These are phyloP conservation scores for Malacosoma neustria DNA, from an alignment of 2,888 invertebrate species.

Conservation along the genomic window DNA sequence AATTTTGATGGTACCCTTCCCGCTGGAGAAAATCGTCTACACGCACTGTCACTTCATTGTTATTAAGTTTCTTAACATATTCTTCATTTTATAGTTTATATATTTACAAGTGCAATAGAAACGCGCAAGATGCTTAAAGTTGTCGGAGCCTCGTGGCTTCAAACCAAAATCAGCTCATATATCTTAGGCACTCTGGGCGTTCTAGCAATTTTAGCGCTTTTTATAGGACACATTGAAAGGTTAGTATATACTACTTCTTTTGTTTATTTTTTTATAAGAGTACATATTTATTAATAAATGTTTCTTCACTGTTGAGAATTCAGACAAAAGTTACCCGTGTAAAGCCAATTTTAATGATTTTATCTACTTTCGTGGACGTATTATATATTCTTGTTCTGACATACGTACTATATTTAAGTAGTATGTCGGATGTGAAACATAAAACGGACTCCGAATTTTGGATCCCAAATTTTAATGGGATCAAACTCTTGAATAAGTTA, in stretches of 20 bases:
- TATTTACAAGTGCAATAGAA: constrained; percentile 13
- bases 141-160: constrained; percentile 85
- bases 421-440: too few species aligned
- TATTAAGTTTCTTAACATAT: constrained; percentile 70
- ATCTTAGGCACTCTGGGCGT: constrained; percentile 80
- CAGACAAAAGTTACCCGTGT: too few species aligned
- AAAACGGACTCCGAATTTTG: too few species aligned
- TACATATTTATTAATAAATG: too few species aligned
- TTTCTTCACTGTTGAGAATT: too few species aligned
- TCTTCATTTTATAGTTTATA: constrained; percentile 62
- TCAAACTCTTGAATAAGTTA: too few species aligned
- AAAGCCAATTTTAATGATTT: too few species aligned
- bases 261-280: too few species aligned
- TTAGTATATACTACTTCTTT: constrained; percentile 29
- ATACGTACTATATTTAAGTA: too few species aligned
- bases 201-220: constrained; percentile 79
- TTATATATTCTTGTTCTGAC: too few species aligned
- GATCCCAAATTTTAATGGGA: too few species aligned
- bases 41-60: constrained; percentile 73
- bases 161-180: constrained; percentile 83
- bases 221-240: constrained; percentile 82
- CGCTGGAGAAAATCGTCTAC: constrained; percentile 58
- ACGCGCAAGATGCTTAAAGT: constrained; percentile 82
- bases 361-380: too few species aligned
- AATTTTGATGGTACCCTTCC: constrained; percentile 63